Evolutionary conservation across 2,797 vertebrate genomes (phyloP).

Genomic region (Parambassis ranga): DNA sequence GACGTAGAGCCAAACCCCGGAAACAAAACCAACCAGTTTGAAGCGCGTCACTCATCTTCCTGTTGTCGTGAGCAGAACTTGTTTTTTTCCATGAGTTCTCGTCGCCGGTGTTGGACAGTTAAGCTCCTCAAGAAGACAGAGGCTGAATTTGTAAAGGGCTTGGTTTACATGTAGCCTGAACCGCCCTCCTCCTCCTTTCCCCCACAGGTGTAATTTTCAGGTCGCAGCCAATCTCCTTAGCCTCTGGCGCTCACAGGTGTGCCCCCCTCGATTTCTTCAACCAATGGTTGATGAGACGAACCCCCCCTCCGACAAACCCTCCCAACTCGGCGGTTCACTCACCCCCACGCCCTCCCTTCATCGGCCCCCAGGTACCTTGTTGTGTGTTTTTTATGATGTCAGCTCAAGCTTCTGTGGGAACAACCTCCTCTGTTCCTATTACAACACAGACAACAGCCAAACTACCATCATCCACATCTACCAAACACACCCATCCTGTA

Average conservation of each 20-base stretch:
- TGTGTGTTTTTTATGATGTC: constrained; percentile 83
- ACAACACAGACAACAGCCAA: constrained; percentile 58
- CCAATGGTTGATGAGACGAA: constrained; percentile 67
- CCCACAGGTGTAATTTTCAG: constrained; percentile 86
- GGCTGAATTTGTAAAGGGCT: constrained; percentile 89
- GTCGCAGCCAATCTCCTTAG: constrained; percentile 82
- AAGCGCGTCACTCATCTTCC: constrained; percentile 51
- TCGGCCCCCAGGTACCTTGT: constrained; percentile 78
- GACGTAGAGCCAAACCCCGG: constrained; percentile 54
- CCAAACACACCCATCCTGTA: constrained; percentile 47
- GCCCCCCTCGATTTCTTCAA: constrained; percentile 63
- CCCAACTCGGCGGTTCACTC: constrained; percentile 59
- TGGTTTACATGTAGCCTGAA: constrained; percentile 84
- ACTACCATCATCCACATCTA: constrained; percentile 51
- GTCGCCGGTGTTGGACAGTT: constrained; percentile 73
- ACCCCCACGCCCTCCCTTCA: constrained; percentile 63
- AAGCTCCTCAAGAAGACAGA: constrained; percentile 90
- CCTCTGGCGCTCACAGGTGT: constrained; percentile 81
- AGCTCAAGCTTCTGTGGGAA: constrained; percentile 80
- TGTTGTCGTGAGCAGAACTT: constrained; percentile 37
- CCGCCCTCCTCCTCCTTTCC: constrained; percentile 58
- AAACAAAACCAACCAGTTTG: constrained; percentile 63
- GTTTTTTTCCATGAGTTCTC: constrained; percentile 66
- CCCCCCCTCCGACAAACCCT: constrained; percentile 19
- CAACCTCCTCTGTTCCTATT: constrained; percentile 68